phyloP scores from a whole-genome alignment of 2,888 invertebrate species.

The Ptycholaimellus sp. region DNA sequence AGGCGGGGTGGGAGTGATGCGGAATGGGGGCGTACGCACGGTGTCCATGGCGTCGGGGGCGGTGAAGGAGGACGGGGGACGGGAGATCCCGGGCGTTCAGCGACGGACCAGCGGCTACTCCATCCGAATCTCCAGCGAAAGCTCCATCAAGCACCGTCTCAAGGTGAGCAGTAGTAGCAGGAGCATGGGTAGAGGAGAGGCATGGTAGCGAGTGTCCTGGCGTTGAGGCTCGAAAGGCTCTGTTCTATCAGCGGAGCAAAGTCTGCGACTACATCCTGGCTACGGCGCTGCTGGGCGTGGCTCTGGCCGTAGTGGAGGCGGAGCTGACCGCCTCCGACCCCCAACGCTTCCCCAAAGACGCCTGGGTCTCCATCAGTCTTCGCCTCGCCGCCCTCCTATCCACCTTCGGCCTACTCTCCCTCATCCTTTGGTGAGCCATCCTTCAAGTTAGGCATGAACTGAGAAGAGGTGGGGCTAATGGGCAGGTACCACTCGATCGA shows the following conservation, averaged over 20 bases:
- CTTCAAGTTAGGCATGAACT: constrained; percentile 1
- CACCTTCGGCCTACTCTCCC: not conserved
- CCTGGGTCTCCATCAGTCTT: not conserved
- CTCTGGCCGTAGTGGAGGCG: constrained; percentile 95
- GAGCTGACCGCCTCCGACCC: constrained; percentile 56
- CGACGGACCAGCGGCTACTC: constrained; percentile 22
- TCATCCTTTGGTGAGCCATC: not conserved
- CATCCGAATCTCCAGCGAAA: constrained; percentile 21
- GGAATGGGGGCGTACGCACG: too few relatives aligned
- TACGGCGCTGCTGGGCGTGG: constrained; percentile 96
- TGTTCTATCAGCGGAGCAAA: constrained; percentile 88
- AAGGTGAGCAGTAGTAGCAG: constrained; percentile 69
- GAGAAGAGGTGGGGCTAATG: not conserved
- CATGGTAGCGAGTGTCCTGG: not conserved
- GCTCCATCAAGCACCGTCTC: too few relatives aligned
- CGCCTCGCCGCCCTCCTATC: not conserved
- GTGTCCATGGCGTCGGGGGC: too few relatives aligned
- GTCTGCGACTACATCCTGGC: constrained; percentile 96
- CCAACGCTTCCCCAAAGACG: not conserved
- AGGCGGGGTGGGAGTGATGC: too few relatives aligned
- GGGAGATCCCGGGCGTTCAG: too few relatives aligned
- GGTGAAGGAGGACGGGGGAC: too few relatives aligned
- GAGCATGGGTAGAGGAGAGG: constrained; percentile 84
- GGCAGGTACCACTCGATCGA: constrained; percentile 1
- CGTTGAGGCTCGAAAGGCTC: constrained; percentile 47